Percentiles rank a stretch among this genome's conserved stretches.
These are phyloP conservation scores for Drosophila setifemur DNA, from an alignment of 1,140 invertebrate species.

Conservation along the genomic window DNA sequence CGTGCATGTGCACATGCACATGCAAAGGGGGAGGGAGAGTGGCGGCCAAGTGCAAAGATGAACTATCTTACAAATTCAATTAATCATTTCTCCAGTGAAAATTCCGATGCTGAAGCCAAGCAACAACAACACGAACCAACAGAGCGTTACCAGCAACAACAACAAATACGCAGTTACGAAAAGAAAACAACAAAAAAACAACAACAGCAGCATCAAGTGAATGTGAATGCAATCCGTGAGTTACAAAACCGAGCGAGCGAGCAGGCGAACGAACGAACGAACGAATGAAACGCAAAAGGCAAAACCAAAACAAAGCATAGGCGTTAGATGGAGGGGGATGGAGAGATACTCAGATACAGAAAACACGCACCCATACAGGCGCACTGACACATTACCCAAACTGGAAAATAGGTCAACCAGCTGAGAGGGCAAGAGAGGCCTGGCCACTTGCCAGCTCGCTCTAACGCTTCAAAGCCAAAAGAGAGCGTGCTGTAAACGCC, in stretches of 20 bases:
- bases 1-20: conserved; percentile 3
- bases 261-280: background rate
- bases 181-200: conserved; percentile 43
- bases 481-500: conserved; percentile 2
- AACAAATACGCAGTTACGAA: conserved; percentile 79
- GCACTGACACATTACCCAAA: conserved; percentile 62
- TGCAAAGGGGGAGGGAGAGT: background rate
- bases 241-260: conserved; percentile 59
- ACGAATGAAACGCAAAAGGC: conserved; percentile 56
- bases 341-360: conserved; percentile 27
- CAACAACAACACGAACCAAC: conserved; percentile 42
- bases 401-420: conserved; percentile 77
- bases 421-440: conserved; percentile 38
- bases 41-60: conserved; percentile 69
- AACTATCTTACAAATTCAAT: conserved; percentile 72
- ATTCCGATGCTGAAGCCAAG: conserved; percentile 46
- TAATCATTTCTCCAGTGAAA: conserved; percentile 77
- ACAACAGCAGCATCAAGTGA: conserved; percentile 28
- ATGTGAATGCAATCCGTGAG: conserved; percentile 64
- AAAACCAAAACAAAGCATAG: conserved; percentile 76
- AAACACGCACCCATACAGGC: conserved; percentile 27
- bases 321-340: conserved; percentile 62
- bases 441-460: conserved; percentile 19
- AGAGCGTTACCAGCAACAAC: conserved; percentile 62
- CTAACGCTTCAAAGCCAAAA: conserved; percentile 31